phyloP scores from a whole-genome alignment of 2,888 invertebrate genomes.

The Polydrusus cervinus region DNA sequence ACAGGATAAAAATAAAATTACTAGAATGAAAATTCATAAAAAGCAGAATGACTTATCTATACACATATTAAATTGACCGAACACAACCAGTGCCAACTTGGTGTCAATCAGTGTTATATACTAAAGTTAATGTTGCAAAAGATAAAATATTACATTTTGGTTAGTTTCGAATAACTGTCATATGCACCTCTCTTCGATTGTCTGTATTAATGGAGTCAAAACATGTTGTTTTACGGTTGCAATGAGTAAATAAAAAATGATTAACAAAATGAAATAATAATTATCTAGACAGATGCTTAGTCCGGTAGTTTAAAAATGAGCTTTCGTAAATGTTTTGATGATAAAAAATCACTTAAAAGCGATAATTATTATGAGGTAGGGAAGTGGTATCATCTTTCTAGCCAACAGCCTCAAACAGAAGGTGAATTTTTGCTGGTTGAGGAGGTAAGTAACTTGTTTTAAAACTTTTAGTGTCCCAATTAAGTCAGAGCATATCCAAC shows the following conservation, averaged over 20 bases:
- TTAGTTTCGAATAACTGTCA: not conserved
- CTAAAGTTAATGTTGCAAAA: not conserved
- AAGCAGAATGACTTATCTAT: constrained; percentile 9
- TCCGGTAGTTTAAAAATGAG: constrained; percentile 1
- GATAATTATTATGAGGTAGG: not conserved
- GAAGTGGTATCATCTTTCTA: not conserved
- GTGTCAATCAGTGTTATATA: constrained; percentile 3
- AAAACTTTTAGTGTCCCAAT: no score
- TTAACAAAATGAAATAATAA: not conserved
- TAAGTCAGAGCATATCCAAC: no score
- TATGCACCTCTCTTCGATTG: not conserved
- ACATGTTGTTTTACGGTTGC: not conserved
- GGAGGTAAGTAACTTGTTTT: constrained; percentile 1
- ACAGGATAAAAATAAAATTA: constrained; percentile 21
- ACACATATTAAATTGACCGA: constrained; percentile 8
- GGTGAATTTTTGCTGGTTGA: not conserved
- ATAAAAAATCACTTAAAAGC: constrained; percentile 7
- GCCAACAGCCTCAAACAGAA: not conserved
- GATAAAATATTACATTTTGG: constrained; percentile 6
- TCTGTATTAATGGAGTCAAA: not conserved
- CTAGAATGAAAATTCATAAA: constrained; percentile 15
- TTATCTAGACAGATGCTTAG: not conserved
- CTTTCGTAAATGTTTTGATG: constrained; percentile 14
- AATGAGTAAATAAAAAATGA: not conserved
- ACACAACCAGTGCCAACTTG: not conserved